Base-by-base conservation (phyloP, 2,888 invertebrate species). In the Cryptus armator region DNA sequence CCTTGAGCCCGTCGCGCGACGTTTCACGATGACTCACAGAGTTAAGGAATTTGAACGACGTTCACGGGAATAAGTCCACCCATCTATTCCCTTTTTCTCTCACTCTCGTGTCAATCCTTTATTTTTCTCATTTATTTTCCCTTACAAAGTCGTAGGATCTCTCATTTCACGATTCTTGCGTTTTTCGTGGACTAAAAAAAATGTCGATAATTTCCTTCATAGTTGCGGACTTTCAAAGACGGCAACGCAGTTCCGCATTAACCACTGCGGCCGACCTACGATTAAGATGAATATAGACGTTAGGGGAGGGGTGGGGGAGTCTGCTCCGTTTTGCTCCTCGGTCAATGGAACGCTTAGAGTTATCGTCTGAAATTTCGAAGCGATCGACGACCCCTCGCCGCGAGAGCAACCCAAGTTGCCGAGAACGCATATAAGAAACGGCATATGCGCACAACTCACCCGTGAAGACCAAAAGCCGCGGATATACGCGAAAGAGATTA, bases 41-140 rank as follows among this genome's bases (percentile, higher is more conserved):
- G 67, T 48, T 48, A 53, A 82, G 84, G 84, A 85, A 85, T 85
- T 85, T 82, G 48, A 78, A 70, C 29, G 53, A 75, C 78, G 74
- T 29, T 77, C 43, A n/a, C 59, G 64, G 66, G 56, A 84, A 77
- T 72, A 72, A 81, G 76, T 37, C 59, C 71, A 9, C 43, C 70
- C 3, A n/a, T 16, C 16, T 9, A n/a, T 43, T 70, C 51, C 51
- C 43, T 9, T 44, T 68, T 72, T 16, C 71, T n/a, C 43, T 24
- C 37, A 53, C 48, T 29, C 59, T 29, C 59, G 14, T 24, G 24
- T 24, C 24, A 24, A 24, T 24, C 24, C 24, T 24, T 24, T 24
- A 24, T 24, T 24, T 24, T 24, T 3, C 56, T 44, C 43, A 10
- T 64, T 53, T 43, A 29, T 53, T n/a, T 48, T 51, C 53, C 14